Conservation (phyloP, 2,113 vertebrate genomes). For the Sinocyclocheilus grahami region DNA sequence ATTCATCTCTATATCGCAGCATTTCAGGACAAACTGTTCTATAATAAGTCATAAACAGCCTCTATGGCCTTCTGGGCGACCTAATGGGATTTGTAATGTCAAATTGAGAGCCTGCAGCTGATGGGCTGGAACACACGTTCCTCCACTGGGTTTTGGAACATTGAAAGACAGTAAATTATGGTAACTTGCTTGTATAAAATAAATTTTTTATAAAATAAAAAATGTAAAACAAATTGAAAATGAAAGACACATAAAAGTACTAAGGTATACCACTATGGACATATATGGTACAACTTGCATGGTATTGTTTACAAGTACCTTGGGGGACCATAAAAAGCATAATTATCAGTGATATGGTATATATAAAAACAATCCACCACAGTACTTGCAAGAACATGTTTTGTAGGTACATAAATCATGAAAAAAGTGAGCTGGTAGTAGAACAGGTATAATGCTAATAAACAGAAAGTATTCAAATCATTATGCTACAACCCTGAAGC, state of each 20-base stretch:
- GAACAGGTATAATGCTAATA: neutral
- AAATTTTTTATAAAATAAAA: too few relatives aligned
- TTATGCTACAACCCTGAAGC: conserved; percentile 1
- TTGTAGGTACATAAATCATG: neutral
- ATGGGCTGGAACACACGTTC: too few relatives aligned
- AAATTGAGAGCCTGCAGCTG: too few relatives aligned
- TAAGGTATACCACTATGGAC: too few relatives aligned
- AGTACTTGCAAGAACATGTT: neutral
- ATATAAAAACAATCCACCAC: neutral
- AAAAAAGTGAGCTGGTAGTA: too few relatives aligned
- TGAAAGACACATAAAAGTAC: neutral
- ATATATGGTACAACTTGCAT: neutral
- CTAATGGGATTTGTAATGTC: too few relatives aligned
- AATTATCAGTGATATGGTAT: neutral
- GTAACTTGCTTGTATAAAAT: too few relatives aligned
- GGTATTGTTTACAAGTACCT: neutral
- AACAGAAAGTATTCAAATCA: neutral
- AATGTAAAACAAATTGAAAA: neutral
- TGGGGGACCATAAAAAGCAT: neutral
- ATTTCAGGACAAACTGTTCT: conserved; percentile 30
- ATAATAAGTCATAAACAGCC: conserved; percentile 37
- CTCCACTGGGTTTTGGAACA: too few relatives aligned
- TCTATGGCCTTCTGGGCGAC: neutral
- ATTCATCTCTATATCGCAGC: neutral
- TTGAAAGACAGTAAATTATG: too few relatives aligned